phyloP scores from a whole-genome alignment of 37 sponge, comb jelly and placozoan genomes.

The Ianthella basta region DNA sequence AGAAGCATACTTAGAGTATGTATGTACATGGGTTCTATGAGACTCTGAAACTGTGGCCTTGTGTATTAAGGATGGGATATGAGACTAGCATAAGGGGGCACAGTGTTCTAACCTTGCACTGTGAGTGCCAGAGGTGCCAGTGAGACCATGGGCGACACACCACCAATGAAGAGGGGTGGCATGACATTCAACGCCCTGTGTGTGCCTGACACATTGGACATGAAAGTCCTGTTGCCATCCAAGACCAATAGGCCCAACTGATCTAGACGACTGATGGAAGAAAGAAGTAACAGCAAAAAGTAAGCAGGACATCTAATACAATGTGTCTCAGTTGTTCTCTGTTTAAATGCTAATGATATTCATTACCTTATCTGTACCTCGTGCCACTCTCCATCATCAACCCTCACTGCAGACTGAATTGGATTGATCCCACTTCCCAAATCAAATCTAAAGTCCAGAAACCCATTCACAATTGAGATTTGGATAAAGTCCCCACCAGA shows the following conservation, averaged over 20 bases:
- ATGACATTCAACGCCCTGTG: neutral
- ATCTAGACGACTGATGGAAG: neutral
- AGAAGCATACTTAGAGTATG: too few relatives aligned
- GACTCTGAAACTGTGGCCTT: too few relatives aligned
- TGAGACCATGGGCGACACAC: neutral
- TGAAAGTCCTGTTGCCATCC: neutral
- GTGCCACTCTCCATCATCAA: constrained; percentile 61
- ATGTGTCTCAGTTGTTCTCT: too few relatives aligned
- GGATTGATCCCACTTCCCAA: neutral
- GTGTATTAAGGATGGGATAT: too few relatives aligned
- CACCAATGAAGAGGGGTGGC: neutral
- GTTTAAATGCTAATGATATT: too few relatives aligned
- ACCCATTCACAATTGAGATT: constrained; percentile 27
- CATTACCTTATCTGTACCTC: neutral
- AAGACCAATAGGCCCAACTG: neutral
- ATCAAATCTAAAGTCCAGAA: neutral
- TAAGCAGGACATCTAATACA: too few relatives aligned
- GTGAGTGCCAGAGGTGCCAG: neutral
- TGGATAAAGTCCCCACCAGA: constrained; percentile 38
- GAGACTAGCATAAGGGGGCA: too few relatives aligned
- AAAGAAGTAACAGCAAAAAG: neutral
- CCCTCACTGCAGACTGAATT: neutral
- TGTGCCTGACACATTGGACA: neutral
- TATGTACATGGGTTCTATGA: too few relatives aligned
- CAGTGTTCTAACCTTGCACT: constrained; percentile 1